These are phyloP conservation scores for Atherinosoma microstoma DNA, from an alignment of 2,797 vertebrate species.

Conservation along the genomic window DNA sequence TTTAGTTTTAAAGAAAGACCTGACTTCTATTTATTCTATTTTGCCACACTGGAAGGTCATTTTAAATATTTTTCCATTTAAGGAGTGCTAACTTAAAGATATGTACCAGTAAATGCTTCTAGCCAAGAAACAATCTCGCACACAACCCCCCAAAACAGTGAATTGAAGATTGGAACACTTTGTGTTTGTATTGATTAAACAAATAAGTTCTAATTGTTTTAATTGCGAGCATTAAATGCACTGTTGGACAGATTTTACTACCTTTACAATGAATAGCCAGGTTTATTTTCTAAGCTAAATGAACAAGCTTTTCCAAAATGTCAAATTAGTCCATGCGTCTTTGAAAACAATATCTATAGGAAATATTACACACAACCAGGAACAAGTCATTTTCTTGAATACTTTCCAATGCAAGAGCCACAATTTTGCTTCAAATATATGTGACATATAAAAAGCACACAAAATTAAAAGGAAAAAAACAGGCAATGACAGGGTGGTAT, in stretches of 20 bases:
- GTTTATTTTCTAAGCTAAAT: neutral
- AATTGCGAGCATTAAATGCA: neutral
- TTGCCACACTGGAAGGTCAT: neutral
- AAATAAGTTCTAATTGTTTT: neutral
- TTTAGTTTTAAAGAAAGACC: neutral
- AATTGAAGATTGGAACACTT: neutral
- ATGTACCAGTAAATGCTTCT: neutral
- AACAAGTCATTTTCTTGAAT: slow-evolving; percentile 1
- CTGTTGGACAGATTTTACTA: neutral
- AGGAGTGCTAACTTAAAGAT: neutral
- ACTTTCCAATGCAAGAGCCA: slow-evolving; percentile 17
- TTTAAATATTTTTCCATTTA: neutral
- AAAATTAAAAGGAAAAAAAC: slow-evolving; percentile 54
- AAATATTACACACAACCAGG: neutral
- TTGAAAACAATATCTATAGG: neutral
- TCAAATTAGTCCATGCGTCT: neutral
- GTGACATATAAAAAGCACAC: slow-evolving; percentile 55
- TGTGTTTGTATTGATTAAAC: neutral
- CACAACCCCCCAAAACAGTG: neutral
- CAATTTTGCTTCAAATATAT: neutral
- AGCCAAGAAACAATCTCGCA: neutral
- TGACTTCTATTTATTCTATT: neutral
- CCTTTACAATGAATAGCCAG: neutral
- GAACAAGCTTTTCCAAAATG: neutral
- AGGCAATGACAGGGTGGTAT: slow-evolving; percentile 73